phyloP scores from a whole-genome alignment of 2,113 vertebrate species.

The Piaya cayana region DNA sequence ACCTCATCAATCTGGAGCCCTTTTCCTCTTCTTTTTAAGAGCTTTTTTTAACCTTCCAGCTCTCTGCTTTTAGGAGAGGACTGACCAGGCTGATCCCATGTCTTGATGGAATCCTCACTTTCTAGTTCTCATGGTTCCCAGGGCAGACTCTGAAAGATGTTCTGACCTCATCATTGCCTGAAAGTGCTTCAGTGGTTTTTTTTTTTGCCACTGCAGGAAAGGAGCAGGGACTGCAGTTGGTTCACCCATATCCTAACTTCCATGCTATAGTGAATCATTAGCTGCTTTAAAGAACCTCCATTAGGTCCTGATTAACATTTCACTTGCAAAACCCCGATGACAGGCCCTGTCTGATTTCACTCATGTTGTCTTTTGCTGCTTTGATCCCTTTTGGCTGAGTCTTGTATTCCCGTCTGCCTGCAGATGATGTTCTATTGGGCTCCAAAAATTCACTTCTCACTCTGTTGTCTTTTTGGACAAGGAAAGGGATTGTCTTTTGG shows the following conservation, averaged over 20 bases:
- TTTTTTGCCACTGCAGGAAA: neutral
- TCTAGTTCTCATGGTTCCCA: constrained; percentile 8
- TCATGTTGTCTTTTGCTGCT: neutral
- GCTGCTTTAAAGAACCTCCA: neutral
- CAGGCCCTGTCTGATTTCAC: neutral
- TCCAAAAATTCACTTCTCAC: neutral
- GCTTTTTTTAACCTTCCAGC: neutral
- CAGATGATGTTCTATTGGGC: neutral
- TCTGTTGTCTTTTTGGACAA: neutral
- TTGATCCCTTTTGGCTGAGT: neutral
- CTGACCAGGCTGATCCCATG: neutral
- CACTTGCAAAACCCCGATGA: neutral
- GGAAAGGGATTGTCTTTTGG: neutral
- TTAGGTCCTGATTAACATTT: neutral
- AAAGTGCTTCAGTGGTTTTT: neutral
- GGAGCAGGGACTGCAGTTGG: neutral
- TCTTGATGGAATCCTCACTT: neutral
- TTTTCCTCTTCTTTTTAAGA: neutral
- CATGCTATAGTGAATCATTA: neutral
- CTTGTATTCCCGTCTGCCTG: neutral
- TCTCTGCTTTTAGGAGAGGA: neutral
- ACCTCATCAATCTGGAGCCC: constrained; percentile 56
- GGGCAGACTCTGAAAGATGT: neutral
- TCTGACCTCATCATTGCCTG: constrained; percentile 3
- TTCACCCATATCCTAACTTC: neutral